phyloP scores from a whole-genome alignment of 2,113 vertebrate species.

The Pipa parva region DNA sequence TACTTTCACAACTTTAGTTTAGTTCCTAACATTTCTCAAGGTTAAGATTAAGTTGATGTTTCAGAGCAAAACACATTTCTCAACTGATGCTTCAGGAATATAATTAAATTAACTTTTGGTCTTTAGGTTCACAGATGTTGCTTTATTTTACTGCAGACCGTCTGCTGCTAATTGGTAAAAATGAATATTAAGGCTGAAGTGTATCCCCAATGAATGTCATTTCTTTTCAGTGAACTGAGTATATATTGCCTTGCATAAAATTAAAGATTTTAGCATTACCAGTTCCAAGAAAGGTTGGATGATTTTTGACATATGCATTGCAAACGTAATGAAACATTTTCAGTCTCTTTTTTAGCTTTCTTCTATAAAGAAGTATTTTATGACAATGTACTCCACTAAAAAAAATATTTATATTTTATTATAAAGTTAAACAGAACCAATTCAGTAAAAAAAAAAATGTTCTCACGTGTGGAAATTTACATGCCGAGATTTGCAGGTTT shows the following conservation, averaged over 20 bases:
- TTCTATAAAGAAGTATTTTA: no score
- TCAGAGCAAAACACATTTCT: background rate
- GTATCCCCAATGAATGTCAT: slow-evolving; percentile 23
- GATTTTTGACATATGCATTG: background rate
- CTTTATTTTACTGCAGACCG: slow-evolving; percentile 15
- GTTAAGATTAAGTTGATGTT: no score
- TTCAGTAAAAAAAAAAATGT: no score
- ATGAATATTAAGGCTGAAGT: slow-evolving; percentile 18
- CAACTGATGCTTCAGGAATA: slow-evolving; percentile 1
- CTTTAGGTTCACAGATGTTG: slow-evolving; percentile 26
- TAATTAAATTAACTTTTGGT: slow-evolving; percentile 24
- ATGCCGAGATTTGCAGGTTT: no score
- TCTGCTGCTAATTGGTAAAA: slow-evolving; percentile 23
- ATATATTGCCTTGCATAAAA: slow-evolving; percentile 21
- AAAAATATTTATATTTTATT: no score
- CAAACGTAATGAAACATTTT: no score
- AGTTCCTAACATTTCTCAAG: no score
- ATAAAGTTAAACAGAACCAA: no score
- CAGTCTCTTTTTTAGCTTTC: no score
- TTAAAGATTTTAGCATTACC: slow-evolving; percentile 5
- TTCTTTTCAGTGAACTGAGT: slow-evolving; percentile 22
- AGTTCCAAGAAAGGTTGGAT: slow-evolving; percentile 12
- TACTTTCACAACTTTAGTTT: no score
- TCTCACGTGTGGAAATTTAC: no score
- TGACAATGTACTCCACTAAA: no score